Evolutionary conservation across 2,797 vertebrate genomes (phyloP).

Genomic region (Garrulus glandarius): DNA sequence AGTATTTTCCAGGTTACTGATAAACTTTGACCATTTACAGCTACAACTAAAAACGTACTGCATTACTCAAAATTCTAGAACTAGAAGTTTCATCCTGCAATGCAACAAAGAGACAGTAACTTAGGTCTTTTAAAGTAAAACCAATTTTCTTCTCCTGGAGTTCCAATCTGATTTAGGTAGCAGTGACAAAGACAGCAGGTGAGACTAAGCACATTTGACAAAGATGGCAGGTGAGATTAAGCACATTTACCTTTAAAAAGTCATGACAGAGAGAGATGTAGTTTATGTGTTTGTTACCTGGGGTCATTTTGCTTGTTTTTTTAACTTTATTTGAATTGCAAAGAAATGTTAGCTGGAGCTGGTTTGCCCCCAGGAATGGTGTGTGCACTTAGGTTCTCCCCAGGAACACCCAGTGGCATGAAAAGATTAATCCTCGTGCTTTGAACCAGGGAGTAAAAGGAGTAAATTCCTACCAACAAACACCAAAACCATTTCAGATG

Average conservation of each 20-base stretch:
- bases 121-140: not conserved
- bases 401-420: not conserved
- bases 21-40: not conserved
- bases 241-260: not conserved
- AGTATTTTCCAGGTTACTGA: not conserved
- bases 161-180: not conserved
- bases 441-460: not conserved
- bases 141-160: not conserved
- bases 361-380: not conserved
- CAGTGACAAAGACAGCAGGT: not conserved
- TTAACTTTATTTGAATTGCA: not conserved
- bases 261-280: not conserved
- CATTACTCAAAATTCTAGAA: not conserved
- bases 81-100: not conserved
- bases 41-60: not conserved
- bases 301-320: not conserved
- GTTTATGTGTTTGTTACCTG: not conserved
- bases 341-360: not conserved
- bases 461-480: not conserved
- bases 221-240: not conserved
- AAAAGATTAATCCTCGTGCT: not conserved
- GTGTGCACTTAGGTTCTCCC: not conserved
- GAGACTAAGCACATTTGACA: not conserved
- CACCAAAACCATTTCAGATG: not conserved
- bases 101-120: not conserved